Evolutionary conservation across 2,797 vertebrate genomes (phyloP).

Genomic region (Bradypodion ventrale): DNA sequence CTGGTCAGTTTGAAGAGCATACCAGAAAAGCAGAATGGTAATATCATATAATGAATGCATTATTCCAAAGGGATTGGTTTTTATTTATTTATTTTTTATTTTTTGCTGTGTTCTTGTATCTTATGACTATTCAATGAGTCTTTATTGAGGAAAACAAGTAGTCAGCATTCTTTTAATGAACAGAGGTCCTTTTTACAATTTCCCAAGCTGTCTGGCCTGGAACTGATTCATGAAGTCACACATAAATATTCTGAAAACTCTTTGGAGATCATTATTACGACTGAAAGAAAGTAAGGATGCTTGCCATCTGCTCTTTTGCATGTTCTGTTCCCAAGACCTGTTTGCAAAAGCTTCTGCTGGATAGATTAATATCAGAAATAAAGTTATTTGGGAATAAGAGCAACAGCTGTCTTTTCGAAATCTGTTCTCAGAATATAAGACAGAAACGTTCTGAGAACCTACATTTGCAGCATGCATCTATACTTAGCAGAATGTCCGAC

Average conservation of each 20-base stretch:
- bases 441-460: not conserved
- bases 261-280: not conserved
- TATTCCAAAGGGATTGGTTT: constrained; percentile 12
- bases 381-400: not conserved
- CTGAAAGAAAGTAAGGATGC: not conserved
- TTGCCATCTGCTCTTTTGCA: not conserved
- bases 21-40: not conserved
- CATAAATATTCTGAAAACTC: constrained; percentile 13
- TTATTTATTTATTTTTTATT: constrained; percentile 10
- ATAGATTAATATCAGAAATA: not conserved
- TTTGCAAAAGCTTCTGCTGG: not conserved
- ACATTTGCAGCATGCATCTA: not conserved
- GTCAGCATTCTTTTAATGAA: constrained; percentile 33
- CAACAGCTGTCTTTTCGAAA: not conserved
- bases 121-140: constrained; percentile 31
- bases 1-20: not conserved
- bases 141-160: constrained; percentile 16
- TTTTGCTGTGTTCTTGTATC: constrained; percentile 12
- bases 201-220: constrained; percentile 5
- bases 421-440: not conserved
- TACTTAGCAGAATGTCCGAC: too few species aligned
- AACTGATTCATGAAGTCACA: constrained; percentile 29
- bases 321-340: not conserved
- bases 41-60: constrained; percentile 27
- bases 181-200: constrained; percentile 23